Conservation (phyloP, 1,140 invertebrate species). For the Yoshiicerus persimilis region DNA sequence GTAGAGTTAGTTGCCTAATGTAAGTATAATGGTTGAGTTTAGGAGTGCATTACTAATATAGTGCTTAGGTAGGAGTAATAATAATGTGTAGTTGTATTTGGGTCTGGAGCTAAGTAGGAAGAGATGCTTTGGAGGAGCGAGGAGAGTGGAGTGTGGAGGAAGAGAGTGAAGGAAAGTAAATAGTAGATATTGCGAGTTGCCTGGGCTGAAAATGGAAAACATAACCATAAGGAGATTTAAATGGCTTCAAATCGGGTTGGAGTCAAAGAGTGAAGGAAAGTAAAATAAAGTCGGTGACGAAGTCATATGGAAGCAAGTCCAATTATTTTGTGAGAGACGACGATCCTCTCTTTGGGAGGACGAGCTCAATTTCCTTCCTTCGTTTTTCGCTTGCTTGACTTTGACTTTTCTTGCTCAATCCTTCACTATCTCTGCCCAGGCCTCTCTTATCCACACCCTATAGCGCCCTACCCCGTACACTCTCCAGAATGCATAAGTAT, state of each 20-base stretch:
- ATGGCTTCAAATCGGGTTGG: slow-evolving; percentile 18
- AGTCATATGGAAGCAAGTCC: slow-evolving; percentile 12
- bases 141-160: background rate
- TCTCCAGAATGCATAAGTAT: background rate
- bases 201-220: background rate
- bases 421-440: background rate
- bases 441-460: background rate
- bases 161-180: background rate
- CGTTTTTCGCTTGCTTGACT: slow-evolving; percentile 11
- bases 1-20: background rate
- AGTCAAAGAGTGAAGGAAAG: background rate
- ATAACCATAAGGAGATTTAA: slow-evolving; percentile 23
- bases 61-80: too few species aligned
- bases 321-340: slow-evolving; percentile 9
- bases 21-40: background rate
- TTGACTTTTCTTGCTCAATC: slow-evolving; percentile 9
- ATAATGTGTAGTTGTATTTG: background rate
- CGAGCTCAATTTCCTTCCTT: slow-evolving; percentile 21
- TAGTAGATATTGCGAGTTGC: background rate
- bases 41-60: background rate
- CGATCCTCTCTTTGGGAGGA: slow-evolving; percentile 6
- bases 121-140: background rate
- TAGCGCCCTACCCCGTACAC: background rate
- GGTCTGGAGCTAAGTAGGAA: background rate
- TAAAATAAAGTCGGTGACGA: background rate